Conservation (phyloP, 2,888 invertebrate species). For the Chaitophorus viminalis region DNA sequence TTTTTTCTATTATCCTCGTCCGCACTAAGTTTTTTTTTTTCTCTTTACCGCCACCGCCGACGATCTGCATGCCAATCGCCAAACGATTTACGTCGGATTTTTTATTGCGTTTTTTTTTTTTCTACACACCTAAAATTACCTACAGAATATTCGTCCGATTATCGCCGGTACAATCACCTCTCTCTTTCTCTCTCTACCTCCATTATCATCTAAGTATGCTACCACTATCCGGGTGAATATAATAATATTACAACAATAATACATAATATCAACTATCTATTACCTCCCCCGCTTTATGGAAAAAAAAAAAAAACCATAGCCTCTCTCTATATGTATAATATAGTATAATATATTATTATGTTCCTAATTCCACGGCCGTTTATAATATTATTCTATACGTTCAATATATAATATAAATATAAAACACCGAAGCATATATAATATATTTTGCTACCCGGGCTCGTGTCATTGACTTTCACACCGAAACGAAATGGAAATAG, state of each 20-base stretch:
- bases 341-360: background rate
- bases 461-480: conserved; percentile 8
- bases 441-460: background rate
- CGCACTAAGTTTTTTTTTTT: background rate
- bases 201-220: background rate
- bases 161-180: conserved; percentile 51
- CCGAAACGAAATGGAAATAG: background rate
- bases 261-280: background rate
- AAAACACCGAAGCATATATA: background rate
- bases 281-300: background rate
- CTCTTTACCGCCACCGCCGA: background rate
- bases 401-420: too few relatives aligned
- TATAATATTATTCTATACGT: background rate
- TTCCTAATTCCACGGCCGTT: background rate
- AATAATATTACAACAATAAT: background rate
- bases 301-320: background rate
- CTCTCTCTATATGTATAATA: background rate
- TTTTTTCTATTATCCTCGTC: background rate
- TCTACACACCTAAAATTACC: conserved; percentile 6
- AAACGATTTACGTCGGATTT: conserved; percentile 37
- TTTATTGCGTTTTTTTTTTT: conserved; percentile 1
- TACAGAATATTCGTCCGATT: conserved; percentile 43
- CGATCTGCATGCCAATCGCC: conserved; percentile 42
- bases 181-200: background rate
- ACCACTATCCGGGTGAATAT: background rate